Base-by-base conservation (phyloP, 1,140 invertebrate genomes). In the Tribolium castaneum region DNA sequence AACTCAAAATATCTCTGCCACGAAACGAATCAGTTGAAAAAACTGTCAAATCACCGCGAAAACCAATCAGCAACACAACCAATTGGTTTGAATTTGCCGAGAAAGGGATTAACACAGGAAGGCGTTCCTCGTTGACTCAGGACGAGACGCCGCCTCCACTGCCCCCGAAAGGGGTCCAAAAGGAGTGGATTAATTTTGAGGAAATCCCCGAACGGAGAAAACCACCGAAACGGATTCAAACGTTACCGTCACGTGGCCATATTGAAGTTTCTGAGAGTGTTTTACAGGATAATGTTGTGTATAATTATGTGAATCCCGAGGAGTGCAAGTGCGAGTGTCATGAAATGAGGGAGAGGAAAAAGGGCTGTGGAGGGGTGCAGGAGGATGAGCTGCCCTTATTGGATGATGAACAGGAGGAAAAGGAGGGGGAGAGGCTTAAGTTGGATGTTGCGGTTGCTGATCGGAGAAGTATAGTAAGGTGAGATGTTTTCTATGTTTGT, bases 241-340 rank as follows among this genome's bases (percentile, higher is more conserved):
- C 93, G 6, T 89, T 96, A 80, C 94, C 94, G 3, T 87, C 87
- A 79, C 76, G 86, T 70, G 82, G 86, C 22, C 81, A 84, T 70
- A 86, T 86, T 34, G 86, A 87, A 66, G 83, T 85, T 10, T 78
- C 84, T 2, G 84, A 85, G 22, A 81, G 75, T 13, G 80, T 85
- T 22, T 66, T 84, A 0, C 84, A 86, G 79, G 84, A 85, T 0
- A 84, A 88, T 74, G 87, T 90, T 14, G 88, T 91, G 75, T 93
- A 94, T 82, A 93, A 90, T 84, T 95, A 95, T 84, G 94, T 95
- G 39, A 94, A 94, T 85, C 94, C 94, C 0, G 94, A 95, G 83
- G 93, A 94, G 74, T 95, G 94, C 83, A 92, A 92, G 82, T 95
- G 94, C 85, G 94, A 95, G 86, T 95, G 94, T 84, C 94, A 95